Evolutionary conservation across 1,140 invertebrate species (phyloP), one percentile per base, ranked within the genome.

Genomic region (Pseudomyrmex dendroicus): DNA sequence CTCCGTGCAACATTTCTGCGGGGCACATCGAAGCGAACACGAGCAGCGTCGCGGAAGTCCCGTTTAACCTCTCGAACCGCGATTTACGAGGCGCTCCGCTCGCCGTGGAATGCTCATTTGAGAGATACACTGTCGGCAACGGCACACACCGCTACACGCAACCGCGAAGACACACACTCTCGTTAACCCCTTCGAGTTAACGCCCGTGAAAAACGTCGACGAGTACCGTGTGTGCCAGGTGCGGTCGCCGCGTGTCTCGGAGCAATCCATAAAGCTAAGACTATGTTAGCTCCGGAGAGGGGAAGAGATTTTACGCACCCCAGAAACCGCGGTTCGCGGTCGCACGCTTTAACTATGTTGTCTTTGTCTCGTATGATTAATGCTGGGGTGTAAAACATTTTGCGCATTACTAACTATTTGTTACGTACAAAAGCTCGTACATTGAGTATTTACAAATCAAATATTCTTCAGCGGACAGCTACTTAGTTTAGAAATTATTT

Each of bases 11-110:
- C 72, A 73, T 86, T 80, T 76, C 67, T 68, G 59, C 59, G 46
- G 64, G 46, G 35, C 48, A 35, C 4, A 57, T 54, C 59, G 44
- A n/a, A 63, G 61, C 35, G 73, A 83, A 83, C 73, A 66, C 61
- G 80, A 77, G 80, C 62, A 52, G 66, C 76, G 48, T 63, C 77
- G 82, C 83, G 66, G 76, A 84, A 84, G 83, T 84, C 59, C 66
- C 76, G 76, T 82, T 84, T 84, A 84, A 84, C 66, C 76, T 84
- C 50, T 72, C 66, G 76, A 84, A 84, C 83, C 20, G 59, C 72
- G 76, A 70, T 84, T 84, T 84, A 84, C 76, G 76, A 82, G 66
- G 56, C 64, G 56, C n/a, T 57, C 76, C 44, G 2, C n/a, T 80
- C 50, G 62, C 25, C 73, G n/a, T 35, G 66, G 66, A 80, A 80